Evolutionary conservation across 2,888 invertebrate species (phyloP).

Genomic region (Arge pagana): DNA sequence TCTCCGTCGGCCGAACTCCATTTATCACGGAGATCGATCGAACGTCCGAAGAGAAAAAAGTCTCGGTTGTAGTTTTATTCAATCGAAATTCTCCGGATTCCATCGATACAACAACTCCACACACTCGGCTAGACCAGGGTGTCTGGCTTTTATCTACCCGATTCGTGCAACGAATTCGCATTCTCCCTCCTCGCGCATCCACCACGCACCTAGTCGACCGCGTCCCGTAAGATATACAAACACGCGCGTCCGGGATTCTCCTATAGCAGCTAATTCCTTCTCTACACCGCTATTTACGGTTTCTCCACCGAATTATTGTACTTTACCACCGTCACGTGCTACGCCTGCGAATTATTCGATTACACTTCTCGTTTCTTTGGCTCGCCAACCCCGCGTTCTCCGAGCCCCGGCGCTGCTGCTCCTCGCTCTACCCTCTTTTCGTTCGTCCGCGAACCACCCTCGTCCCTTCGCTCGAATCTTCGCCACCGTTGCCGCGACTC

Average conservation of each 20-base stretch:
- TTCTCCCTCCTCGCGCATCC: too few relatives aligned
- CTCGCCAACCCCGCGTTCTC: conserved; percentile 3
- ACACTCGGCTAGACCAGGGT: too few relatives aligned
- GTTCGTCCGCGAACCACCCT: too few relatives aligned
- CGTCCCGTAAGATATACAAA: too few relatives aligned
- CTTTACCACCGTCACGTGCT: conserved; percentile 34
- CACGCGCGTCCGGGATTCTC: too few relatives aligned
- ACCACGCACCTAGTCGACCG: too few relatives aligned
- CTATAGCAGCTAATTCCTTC: conserved; percentile 34
- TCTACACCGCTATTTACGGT: conserved; percentile 33
- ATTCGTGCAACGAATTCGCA: too few relatives aligned
- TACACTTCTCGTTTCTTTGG: conserved; percentile 28
- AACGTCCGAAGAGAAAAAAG: too few relatives aligned
- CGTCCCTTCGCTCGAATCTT: background rate
- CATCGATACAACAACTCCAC: too few relatives aligned
- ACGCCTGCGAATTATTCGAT: conserved; percentile 36
- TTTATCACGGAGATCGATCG: conserved; percentile 13
- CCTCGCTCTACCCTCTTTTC: conserved; percentile 12
- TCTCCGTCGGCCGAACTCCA: background rate
- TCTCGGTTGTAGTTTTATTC: too few relatives aligned
- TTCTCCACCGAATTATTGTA: conserved; percentile 34
- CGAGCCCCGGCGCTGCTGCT: background rate
- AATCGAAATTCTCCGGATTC: too few relatives aligned
- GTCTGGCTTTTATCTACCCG: too few relatives aligned
- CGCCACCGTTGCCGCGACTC: conserved; percentile 2